Evolutionary conservation across 2,888 invertebrate species (phyloP), one percentile per base, ranked within the genome.

Genomic region (Lochmaea capreae): DNA sequence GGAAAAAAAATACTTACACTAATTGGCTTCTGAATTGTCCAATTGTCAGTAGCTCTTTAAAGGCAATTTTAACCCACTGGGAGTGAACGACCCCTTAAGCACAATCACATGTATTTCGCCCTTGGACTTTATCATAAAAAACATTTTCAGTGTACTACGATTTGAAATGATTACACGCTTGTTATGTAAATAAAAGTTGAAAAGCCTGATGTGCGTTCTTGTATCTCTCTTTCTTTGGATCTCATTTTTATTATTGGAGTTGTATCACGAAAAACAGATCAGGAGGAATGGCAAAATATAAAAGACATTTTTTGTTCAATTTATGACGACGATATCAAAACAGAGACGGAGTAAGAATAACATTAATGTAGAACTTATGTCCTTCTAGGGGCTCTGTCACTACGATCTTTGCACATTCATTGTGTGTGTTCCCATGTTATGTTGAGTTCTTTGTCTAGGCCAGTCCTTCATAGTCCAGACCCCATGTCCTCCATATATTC

Each of bases 111-210:
- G 26, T 9, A 61, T 61, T 61, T 39, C 16, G 61, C 39, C 61
- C n/a, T n/a, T 61, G 61, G n/a, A 61, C 33, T 33, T n/a, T 61
- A 61, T 8, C 52, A 62, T 72, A 63, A 61, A 71, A 67, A 72
- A 72, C 72, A 72, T 67, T 63, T 72, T 63, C 67, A 61, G 33
- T 39, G 61, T 54, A 61, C 39, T 61, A 39, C 39, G 61, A 61
- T 61, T 61, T 39, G 61, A 61, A 61, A 61, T 39, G 61, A 61
- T 61, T 61, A 61, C 39, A 61, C 61, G 61, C 61, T 61, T 61
- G 61, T 61, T 61, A 61, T 61, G 61, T 61, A 61, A 61, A 61
- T 61, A 61, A 61, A 61, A 61, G 39, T 59, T 59, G 59, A 59
- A 59, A 59, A 59, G 33, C 59, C 59, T 61, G 61, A 61, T 61